Evolutionary conservation across 2,888 invertebrate genomes (phyloP), one percentile per base, ranked within the genome.

Genomic region (Orthosia gothica): DNA sequence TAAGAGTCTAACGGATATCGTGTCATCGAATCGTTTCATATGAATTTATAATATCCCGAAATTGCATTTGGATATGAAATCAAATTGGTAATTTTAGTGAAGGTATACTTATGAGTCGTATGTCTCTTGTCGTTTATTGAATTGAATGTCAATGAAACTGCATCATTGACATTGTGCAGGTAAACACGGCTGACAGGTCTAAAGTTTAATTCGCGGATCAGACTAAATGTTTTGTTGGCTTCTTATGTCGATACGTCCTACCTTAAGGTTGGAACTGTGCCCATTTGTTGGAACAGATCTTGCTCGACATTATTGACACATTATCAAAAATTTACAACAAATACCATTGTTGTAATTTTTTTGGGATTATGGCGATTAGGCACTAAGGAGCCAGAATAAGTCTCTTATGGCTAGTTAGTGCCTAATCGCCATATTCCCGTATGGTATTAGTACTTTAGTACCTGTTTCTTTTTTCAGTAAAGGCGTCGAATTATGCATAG

Each of bases 1-100:
- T n/a, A n/a, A n/a, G n/a, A 61, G 62, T 71, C 71, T 16, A 61
- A 63, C 58, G 20, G 45, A 40, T 68, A 61, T 79, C 81, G 74
- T 81, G 83, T 57, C 58, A 73, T 32, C 47, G 71, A 59, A 76
- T 68, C 76, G 66, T 81, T 71, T 45, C 59, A 65, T 64, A 73
- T 50, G 54, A 79, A 78, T 76, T 75, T 72, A 69, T 62, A 67
- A 64, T 57, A 68, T 76, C 11, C 23, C 57, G n/a, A 75, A 65
- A 61, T 74, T 74, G 58, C 78, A 82, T 74, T 63, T 62, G n/a
- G 58, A 59, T 72, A 40, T 2, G 11, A 32, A 70, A n/a, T n/a
- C 59, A 12, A 59, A 55, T 65, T 45, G 58, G n/a, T 68, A 54
- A 70, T 65, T 64, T 58, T 57, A 11, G 26, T 47, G 20, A 52